Evolutionary conservation across 2,797 vertebrate species (phyloP).

Genomic region (Stomatorhinus walkeri): DNA sequence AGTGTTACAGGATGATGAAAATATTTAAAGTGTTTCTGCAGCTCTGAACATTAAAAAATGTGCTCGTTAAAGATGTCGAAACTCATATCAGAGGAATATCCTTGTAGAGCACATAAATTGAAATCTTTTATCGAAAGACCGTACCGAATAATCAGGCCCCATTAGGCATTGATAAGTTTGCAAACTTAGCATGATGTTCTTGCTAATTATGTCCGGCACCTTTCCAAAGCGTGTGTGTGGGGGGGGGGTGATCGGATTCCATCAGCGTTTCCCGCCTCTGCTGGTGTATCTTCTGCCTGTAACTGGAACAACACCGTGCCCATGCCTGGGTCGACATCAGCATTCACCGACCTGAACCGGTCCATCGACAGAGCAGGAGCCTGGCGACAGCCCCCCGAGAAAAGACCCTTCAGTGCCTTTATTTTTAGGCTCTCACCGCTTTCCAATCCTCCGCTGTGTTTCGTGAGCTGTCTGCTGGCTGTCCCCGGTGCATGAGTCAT

Average conservation of each 20-base stretch:
- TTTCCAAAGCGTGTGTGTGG: background rate
- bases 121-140: background rate
- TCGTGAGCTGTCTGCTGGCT: conserved; percentile 18
- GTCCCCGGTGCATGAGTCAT: conserved; percentile 45
- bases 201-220: background rate
- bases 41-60: background rate
- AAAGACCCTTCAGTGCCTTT: background rate
- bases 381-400: background rate
- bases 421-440: background rate
- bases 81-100: background rate
- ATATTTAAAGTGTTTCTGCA: background rate
- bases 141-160: background rate
- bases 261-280: background rate
- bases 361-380: background rate
- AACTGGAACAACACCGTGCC: background rate
- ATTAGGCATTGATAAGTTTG: background rate
- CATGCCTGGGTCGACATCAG: background rate
- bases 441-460: conserved; percentile 11
- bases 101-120: background rate
- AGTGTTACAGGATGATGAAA: background rate
- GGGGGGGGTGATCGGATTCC: background rate
- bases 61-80: background rate
- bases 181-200: background rate
- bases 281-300: background rate
- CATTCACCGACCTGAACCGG: background rate